Percentiles rank a stretch among this genome's conserved stretches.
Conservation (phyloP, 2,797 vertebrate species). For the Gadopsis bispinosus region DNA sequence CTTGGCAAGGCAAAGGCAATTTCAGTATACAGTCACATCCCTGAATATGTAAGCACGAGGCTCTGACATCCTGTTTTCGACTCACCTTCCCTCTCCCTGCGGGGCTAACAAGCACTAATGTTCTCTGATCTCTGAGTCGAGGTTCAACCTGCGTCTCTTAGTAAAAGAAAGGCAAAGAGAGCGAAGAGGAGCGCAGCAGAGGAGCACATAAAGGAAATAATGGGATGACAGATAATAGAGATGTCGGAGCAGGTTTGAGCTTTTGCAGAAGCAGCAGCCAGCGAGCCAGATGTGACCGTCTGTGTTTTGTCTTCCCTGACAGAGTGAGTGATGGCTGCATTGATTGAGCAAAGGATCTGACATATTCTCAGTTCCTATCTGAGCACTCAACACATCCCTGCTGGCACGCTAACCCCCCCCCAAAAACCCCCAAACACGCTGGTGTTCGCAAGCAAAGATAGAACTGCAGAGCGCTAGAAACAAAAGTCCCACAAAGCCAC, state of each 20-base stretch:
- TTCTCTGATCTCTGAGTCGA: constrained; percentile 38
- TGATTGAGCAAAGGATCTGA: constrained; percentile 70
- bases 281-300: constrained; percentile 63
- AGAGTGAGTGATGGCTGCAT: constrained; percentile 69
- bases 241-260: constrained; percentile 48
- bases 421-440: constrained; percentile 16
- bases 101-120: constrained; percentile 23
- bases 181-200: neutral
- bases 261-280: constrained; percentile 50
- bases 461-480: constrained; percentile 27
- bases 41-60: constrained; percentile 47
- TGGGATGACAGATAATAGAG: constrained; percentile 58
- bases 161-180: constrained; percentile 19
- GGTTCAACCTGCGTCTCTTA: constrained; percentile 21
- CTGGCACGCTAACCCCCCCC: constrained; percentile 8
- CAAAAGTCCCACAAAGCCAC: constrained; percentile 58
- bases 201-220: constrained; percentile 35
- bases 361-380: constrained; percentile 56
- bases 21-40: constrained; percentile 41
- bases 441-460: constrained; percentile 26
- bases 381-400: constrained; percentile 47
- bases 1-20: constrained; percentile 47
- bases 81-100: constrained; percentile 34
- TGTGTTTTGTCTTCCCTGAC: constrained; percentile 61
- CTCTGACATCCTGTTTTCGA: constrained; percentile 47